phyloP scores from a whole-genome alignment of 2,888 invertebrate species.

The Eulithis testata region DNA sequence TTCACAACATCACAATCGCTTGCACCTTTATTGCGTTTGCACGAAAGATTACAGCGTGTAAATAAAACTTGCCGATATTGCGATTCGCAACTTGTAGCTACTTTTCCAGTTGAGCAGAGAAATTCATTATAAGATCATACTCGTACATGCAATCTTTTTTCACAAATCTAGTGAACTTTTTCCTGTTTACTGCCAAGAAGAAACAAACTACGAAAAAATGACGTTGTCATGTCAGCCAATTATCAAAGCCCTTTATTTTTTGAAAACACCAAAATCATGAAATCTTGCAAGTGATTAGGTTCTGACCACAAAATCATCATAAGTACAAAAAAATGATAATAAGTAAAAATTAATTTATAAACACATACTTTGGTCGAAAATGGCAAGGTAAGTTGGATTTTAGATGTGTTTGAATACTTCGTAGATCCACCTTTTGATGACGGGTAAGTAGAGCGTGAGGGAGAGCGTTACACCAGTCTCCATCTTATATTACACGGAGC shows the following conservation, averaged over 20 bases:
- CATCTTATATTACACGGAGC: too few relatives aligned
- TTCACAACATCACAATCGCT: constrained; percentile 30
- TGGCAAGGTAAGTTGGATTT: constrained; percentile 45
- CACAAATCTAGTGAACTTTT: constrained; percentile 3
- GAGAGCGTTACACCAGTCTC: too few relatives aligned
- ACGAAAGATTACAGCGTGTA: constrained; percentile 20
- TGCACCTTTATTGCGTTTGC: constrained; percentile 29
- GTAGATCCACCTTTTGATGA: not conserved
- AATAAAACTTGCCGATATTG: constrained; percentile 22
- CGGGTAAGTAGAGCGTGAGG: too few relatives aligned
- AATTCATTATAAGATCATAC: constrained; percentile 8
- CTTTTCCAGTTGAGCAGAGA: constrained; percentile 26
- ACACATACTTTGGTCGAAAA: constrained; percentile 39
- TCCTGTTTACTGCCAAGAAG: constrained; percentile 1
- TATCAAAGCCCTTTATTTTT: constrained; percentile 10
- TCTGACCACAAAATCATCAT: constrained; percentile 29
- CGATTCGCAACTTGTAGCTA: constrained; percentile 37
- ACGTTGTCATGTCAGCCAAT: constrained; percentile 9
- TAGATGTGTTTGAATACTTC: not conserved
- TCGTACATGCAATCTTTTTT: not conserved
- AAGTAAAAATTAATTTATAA: constrained; percentile 31
- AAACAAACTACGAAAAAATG: constrained; percentile 14
- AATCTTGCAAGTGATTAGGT: constrained; percentile 24
- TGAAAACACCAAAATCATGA: constrained; percentile 16
- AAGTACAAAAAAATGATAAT: constrained; percentile 43